Base-by-base conservation (phyloP, 2,113 vertebrate species). In the Trichechus manatus region DNA sequence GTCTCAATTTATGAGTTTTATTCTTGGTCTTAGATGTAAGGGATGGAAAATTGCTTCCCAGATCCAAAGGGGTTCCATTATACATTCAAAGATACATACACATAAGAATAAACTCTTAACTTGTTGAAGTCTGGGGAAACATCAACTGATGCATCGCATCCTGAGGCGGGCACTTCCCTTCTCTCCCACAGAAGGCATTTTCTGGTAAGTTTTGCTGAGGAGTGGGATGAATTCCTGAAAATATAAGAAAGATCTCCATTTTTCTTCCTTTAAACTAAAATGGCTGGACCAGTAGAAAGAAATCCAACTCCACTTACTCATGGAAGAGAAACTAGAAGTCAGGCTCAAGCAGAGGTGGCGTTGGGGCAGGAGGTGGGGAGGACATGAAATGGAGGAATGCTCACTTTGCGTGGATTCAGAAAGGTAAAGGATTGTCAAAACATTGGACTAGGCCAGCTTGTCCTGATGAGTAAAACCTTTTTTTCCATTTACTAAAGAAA, bases 311-410 rank as follows among this genome's bases (percentile, higher is more conserved):
- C 6, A 20, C 44, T 63, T 70, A 70, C 1, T 77, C 20, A 23
- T 19, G 15, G 42, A 84, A 83, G 23, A 91, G 4, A 80, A 64
- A 31, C 2, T 79, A 79, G 11, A 36, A 47, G 53, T 39, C 20
- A 63, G 4, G 0, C 0, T 5, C 4, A 27, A 74, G 19, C 7
- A 61, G 59, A 6, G 3, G 17, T 6, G 39, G 39, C 3, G 39
- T 2, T 39, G 39, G 39, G 39, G 39, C 39, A 39, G 39, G 39
- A 3, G 39, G 39, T 39, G 39, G 39, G 39, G 39, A 39, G 1
- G 27, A 68, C 5, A 14, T 1, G 31, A 84, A 68, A 68, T 7
- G 39, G 19, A 82, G 25, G 11, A 66, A 11, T 70, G 0, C 5
- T 66, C 13, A 84, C 50, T 39, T 15, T 53, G 23, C 59, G 9